Base-by-base conservation (phyloP, 2,113 vertebrate species). In the Labeo catla region DNA sequence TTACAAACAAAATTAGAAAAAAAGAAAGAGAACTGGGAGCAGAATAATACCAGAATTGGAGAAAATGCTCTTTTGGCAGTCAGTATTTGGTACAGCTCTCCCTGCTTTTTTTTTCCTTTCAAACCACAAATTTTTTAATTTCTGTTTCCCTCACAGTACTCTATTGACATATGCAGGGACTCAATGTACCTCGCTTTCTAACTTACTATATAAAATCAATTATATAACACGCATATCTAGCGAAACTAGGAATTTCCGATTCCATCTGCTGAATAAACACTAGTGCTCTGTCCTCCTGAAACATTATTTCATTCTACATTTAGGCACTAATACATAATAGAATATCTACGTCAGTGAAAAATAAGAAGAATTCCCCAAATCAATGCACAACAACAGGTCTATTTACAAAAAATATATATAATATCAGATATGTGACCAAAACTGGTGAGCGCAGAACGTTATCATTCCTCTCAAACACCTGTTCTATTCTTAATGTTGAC, bases 381-480 rank as follows among this genome's bases (percentile, higher is more conserved):
- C 92, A 90, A 91, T 89, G 79, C 84, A 89, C 91, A 90, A 91
- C 68, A 87, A 89, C 78, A 90, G 23, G 11, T 85, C 87, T 93
- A 94, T 94, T 91, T 94, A 94, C 94, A 95, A 86, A 90, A 87
- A 87, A 84, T 85, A 89, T 87, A 90, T 73, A 65, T 36, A 61
- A 23, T 72, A 28, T 61, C 13, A 78, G 85, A 87, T 82, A 86
- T 88, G 76, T 61, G 70, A 43, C 12, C 28, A 6, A 72, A 72
- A 74, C 43, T 39, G 19, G 21, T 47, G 81, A 76, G 50, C 49
- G 21, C 74, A 87, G 86, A 83, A 88, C 86, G 87, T 77, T 84
- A 89, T 95, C 93, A 94, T 94, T 94, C 93, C 93, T 95, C 94
- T 95, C 93, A 94, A 94, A 94, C 92, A 92, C 93, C 93, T 61